Conservation (phyloP, 2,888 invertebrate species). For the Amitus sp. region DNA sequence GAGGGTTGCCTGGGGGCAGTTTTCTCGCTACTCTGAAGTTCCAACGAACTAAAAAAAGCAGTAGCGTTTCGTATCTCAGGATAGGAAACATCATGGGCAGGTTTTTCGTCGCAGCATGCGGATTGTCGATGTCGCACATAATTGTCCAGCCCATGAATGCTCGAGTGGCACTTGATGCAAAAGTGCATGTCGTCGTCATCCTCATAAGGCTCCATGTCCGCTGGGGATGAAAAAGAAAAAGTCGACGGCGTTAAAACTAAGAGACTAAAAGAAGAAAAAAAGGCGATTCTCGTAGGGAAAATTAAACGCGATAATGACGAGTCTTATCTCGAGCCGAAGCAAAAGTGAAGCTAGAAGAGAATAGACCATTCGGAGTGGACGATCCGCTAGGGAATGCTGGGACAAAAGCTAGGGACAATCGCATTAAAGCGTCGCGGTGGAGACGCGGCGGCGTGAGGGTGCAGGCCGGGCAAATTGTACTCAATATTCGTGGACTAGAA, state of each 20-base stretch:
- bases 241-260: background rate
- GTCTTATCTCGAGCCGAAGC: too few species aligned
- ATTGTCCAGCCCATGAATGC: conserved; percentile 85
- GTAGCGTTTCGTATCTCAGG: conserved; percentile 75
- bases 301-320: conserved; percentile 38
- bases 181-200: conserved; percentile 87
- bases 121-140: conserved; percentile 86
- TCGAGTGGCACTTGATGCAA: conserved; percentile 87
- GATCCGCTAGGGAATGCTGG: conserved; percentile 43
- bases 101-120: conserved; percentile 67
- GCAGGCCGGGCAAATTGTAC: conserved; percentile 60
- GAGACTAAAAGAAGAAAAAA: too few species aligned
- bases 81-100: conserved; percentile 55
- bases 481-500: conserved; percentile 63
- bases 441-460: conserved; percentile 43
- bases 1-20: conserved; percentile 60
- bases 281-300: conserved; percentile 1
- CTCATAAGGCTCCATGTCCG: conserved; percentile 64
- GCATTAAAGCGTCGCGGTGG: conserved; percentile 54
- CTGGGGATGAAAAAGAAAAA: background rate
- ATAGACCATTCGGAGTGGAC: conserved; percentile 31
- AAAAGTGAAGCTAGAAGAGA: conserved; percentile 23
- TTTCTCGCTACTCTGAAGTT: conserved; percentile 79
- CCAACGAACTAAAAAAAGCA: conserved; percentile 86
- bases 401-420: conserved; percentile 55